Percentiles rank a stretch among this genome's conserved stretches.
Evolutionary conservation across 2,888 invertebrate species (phyloP).

Genomic region (Sylvicola fuscatus): DNA sequence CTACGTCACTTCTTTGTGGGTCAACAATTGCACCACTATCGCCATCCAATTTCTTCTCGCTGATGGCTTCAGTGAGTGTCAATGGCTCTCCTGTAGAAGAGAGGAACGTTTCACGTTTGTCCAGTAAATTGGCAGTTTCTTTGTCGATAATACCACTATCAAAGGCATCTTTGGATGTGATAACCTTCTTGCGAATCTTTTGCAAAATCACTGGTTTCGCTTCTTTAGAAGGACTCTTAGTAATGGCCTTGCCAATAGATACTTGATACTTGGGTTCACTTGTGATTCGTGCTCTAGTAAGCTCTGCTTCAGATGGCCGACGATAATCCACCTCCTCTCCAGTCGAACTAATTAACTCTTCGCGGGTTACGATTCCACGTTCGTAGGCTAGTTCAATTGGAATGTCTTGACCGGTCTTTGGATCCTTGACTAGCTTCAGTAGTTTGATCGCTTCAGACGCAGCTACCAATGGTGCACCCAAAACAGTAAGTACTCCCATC

Average conservation of each 20-base stretch:
- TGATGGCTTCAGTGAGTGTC: constrained; percentile 57
- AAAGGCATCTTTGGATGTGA: constrained; percentile 56
- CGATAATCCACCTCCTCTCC: constrained; percentile 1
- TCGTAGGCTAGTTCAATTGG: constrained; percentile 65
- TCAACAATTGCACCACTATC: constrained; percentile 61
- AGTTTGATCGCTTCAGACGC: constrained; percentile 47
- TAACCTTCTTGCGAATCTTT: constrained; percentile 54
- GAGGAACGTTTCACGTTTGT: constrained; percentile 34
- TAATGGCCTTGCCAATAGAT: constrained; percentile 29
- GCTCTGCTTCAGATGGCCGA: neutral
- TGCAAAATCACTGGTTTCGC: constrained; percentile 50
- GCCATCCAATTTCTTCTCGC: constrained; percentile 46
- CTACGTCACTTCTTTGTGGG: constrained; percentile 55
- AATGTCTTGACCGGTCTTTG: constrained; percentile 57
- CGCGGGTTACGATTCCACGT: constrained; percentile 42
- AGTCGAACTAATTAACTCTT: constrained; percentile 14
- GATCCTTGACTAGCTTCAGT: constrained; percentile 51
- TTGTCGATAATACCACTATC: constrained; percentile 60
- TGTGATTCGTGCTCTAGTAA: constrained; percentile 31
- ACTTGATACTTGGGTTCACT: constrained; percentile 46
- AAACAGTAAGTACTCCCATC: constrained; percentile 51
- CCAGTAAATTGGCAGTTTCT: constrained; percentile 48
- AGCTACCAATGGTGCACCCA: constrained; percentile 54
- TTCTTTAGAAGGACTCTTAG: constrained; percentile 35
- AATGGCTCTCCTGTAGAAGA: constrained; percentile 36